These are phyloP conservation scores for Macropis europaea DNA, from an alignment of 2,888 invertebrate genomes.

Conservation along the genomic window DNA sequence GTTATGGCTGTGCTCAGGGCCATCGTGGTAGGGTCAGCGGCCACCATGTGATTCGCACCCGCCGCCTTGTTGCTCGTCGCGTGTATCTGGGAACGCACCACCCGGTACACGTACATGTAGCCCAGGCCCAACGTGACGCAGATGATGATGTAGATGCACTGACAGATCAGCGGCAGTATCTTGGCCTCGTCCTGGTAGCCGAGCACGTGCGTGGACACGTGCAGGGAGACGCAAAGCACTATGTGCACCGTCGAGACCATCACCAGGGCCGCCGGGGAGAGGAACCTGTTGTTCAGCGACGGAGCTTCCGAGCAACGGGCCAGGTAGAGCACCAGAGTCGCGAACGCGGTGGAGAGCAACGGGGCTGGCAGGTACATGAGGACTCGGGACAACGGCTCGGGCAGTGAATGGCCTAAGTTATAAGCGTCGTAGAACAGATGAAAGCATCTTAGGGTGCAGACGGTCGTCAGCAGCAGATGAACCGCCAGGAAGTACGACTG, in stretches of 20 bases:
- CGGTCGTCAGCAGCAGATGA: conserved; percentile 89
- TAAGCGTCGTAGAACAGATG: conserved; percentile 96
- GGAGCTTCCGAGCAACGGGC: conserved; percentile 91
- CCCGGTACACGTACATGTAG: conserved; percentile 91
- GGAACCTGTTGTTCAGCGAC: conserved; percentile 84
- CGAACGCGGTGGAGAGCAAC: conserved; percentile 93
- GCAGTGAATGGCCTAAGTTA: conserved; percentile 91
- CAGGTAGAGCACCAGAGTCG: conserved; percentile 91
- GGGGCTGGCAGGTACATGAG: conserved; percentile 92
- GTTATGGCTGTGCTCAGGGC: conserved; percentile 92
- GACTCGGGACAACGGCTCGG: conserved; percentile 88
- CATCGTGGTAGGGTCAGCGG: conserved; percentile 81
- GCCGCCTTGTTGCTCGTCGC: conserved; percentile 73
- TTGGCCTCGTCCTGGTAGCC: conserved; percentile 79
- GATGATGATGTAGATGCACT: conserved; percentile 92
- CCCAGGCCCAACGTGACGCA: conserved; percentile 91
- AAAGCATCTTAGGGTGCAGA: conserved; percentile 91
- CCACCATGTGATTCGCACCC: conserved; percentile 85
- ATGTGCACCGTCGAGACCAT: conserved; percentile 90
- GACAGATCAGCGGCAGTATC: conserved; percentile 88
- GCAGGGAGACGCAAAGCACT: conserved; percentile 89
- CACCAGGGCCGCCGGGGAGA: conserved; percentile 89
- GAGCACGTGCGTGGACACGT: conserved; percentile 82
- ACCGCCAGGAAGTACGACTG: conserved; percentile 94
- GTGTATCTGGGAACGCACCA: conserved; percentile 89